Conservation (phyloP, 2,888 invertebrate species). For the Drosophila gaucha region DNA sequence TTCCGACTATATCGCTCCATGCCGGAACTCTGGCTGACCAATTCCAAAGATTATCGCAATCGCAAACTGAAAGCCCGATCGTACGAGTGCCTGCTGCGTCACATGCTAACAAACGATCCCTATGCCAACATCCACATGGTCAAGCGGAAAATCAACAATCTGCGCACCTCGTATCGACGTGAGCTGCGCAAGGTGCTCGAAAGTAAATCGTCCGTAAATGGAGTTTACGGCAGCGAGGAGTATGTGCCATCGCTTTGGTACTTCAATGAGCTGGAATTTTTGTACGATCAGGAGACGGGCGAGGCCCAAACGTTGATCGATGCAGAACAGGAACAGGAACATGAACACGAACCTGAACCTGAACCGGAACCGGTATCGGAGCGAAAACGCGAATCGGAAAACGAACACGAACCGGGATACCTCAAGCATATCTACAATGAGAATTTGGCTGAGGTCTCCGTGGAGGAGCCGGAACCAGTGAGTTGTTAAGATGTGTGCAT, state of each 20-base stretch:
- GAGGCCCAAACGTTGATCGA: conserved; percentile 32
- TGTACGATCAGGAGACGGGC: conserved; percentile 58
- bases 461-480: conserved; percentile 14
- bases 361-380: background rate
- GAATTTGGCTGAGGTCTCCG: conserved; percentile 12
- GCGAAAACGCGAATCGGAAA: background rate
- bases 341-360: background rate
- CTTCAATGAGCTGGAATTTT: conserved; percentile 62
- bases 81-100: conserved; percentile 38
- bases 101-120: conserved; percentile 38
- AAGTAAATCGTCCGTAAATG: conserved; percentile 13
- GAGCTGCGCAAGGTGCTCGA: conserved; percentile 61
- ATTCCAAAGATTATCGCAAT: conserved; percentile 51
- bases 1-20: conserved; percentile 61
- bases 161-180: conserved; percentile 67
- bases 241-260: conserved; percentile 65
- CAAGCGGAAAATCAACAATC: conserved; percentile 69
- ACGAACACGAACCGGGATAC: background rate
- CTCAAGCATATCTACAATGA: conserved; percentile 4
- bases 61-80: conserved; percentile 43
- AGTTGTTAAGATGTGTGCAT: conserved; percentile 1
- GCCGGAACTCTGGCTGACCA: conserved; percentile 60
- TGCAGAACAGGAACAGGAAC: background rate
- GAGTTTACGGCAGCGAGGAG: conserved; percentile 8
- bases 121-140: conserved; percentile 54